Conservation (phyloP, 2,113 vertebrate species). For the Spilogale gracilis region DNA sequence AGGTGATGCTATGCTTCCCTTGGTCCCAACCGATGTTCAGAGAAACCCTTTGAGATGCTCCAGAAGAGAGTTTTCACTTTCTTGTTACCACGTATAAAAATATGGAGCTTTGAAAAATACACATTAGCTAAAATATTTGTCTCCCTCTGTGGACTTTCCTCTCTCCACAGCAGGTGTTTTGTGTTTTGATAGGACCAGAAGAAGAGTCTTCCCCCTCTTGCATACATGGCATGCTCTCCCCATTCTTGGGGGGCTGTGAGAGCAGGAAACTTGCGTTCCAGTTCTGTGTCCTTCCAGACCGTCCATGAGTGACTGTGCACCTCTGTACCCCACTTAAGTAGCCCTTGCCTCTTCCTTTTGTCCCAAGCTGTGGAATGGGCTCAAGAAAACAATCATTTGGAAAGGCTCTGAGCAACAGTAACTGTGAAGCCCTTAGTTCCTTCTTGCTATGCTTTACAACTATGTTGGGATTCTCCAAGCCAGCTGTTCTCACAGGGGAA, state of each 20-base stretch:
- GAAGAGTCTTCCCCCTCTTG: not conserved
- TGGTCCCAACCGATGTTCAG: not conserved
- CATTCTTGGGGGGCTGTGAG: too few species aligned
- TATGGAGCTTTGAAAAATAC: not conserved
- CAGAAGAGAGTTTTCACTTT: not conserved
- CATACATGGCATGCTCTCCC: not conserved
- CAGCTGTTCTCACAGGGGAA: slow-evolving; percentile 28
- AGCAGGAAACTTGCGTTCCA: not conserved
- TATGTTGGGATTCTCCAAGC: slow-evolving; percentile 27
- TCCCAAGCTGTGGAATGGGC: not conserved
- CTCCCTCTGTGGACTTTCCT: not conserved
- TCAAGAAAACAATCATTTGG: not conserved
- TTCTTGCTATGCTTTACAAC: not conserved
- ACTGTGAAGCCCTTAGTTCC: not conserved
- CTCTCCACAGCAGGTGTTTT: not conserved
- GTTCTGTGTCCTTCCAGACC: not conserved
- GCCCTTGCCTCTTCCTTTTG: not conserved
- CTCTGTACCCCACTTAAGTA: not conserved
- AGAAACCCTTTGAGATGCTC: not conserved
- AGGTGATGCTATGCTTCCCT: not conserved
- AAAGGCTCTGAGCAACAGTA: not conserved
- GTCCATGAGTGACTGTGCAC: too few species aligned
- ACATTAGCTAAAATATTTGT: not conserved
- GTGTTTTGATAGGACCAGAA: not conserved
- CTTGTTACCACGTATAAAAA: not conserved